phyloP scores from a whole-genome alignment of 2,888 invertebrate genomes.

The Yponomeuta sedellus region DNA sequence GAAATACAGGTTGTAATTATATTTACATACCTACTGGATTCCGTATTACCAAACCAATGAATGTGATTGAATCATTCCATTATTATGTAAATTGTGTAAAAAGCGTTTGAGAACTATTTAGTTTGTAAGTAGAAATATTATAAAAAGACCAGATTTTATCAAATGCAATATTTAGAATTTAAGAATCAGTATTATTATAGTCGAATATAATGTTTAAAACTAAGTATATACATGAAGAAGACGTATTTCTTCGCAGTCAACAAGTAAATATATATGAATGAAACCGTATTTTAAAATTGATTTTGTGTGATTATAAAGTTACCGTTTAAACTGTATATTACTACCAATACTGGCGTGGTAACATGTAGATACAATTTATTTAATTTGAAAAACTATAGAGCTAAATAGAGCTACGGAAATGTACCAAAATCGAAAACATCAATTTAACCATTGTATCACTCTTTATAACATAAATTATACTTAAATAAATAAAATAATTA shows the following conservation, averaged over 20 bases:
- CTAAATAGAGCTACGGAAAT: not conserved
- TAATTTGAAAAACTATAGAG: not conserved
- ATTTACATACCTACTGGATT: not conserved
- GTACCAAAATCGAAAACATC: not conserved
- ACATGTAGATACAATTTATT: not conserved
- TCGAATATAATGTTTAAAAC: constrained; percentile 60
- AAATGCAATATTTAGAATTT: constrained; percentile 72
- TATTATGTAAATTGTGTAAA: constrained; percentile 62
- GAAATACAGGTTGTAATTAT: not conserved
- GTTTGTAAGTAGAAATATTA: constrained; percentile 38
- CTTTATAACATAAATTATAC: not conserved
- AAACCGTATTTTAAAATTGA: constrained; percentile 15
- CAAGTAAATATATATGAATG: not conserved
- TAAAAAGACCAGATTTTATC: constrained; percentile 74
- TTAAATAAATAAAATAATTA: not conserved
- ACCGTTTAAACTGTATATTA: not conserved
- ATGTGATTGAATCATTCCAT: constrained; percentile 31
- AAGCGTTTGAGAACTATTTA: constrained; percentile 45
- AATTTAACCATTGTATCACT: not conserved
- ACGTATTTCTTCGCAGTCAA: constrained; percentile 4
- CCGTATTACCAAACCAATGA: not conserved
- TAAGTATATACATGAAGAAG: constrained; percentile 56
- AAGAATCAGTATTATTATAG: constrained; percentile 72
- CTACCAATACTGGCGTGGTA: not conserved
- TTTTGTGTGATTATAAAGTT: constrained; percentile 13